These are phyloP conservation scores for Protonibea diacanthus DNA, from an alignment of 2,797 vertebrate species.

Conservation along the genomic window DNA sequence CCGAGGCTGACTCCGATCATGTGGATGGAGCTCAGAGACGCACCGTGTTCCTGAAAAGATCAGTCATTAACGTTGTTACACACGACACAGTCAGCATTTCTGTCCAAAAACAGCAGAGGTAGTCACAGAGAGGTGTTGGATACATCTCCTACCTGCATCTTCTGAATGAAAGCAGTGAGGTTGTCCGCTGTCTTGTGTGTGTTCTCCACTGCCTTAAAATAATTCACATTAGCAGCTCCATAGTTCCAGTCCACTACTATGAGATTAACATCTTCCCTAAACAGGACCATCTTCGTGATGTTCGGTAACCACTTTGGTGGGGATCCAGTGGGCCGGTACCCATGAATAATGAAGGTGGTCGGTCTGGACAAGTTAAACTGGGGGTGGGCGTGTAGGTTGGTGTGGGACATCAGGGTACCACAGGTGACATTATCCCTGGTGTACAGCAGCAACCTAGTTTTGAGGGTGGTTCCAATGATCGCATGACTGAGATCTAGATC, in stretches of 20 bases:
- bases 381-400: conserved; percentile 76
- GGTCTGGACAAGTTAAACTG: conserved; percentile 80
- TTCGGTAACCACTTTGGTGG: conserved; percentile 83
- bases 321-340: conserved; percentile 91
- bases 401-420: conserved; percentile 80
- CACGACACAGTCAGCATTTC: not conserved
- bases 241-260: conserved; percentile 95
- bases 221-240: conserved; percentile 92
- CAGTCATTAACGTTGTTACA: not conserved
- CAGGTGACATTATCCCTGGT: conserved; percentile 85
- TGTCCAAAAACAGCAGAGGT: not conserved
- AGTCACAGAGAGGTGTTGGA: not conserved
- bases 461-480: conserved; percentile 84
- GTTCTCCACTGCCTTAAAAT: conserved; percentile 86
- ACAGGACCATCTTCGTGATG: conserved; percentile 72
- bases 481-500: conserved; percentile 85
- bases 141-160: conserved; percentile 87
- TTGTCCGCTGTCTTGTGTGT: conserved; percentile 83
- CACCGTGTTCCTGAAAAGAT: conserved; percentile 83
- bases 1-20: conserved; percentile 95
- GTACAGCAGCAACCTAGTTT: conserved; percentile 87
- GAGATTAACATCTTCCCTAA: conserved; percentile 85
- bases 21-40: conserved; percentile 85
- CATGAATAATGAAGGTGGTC: conserved; percentile 91
- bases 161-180: conserved; percentile 84